These are phyloP conservation scores for Phataginus tricuspis DNA, from an alignment of 2,797 vertebrate species.

Conservation along the genomic window DNA sequence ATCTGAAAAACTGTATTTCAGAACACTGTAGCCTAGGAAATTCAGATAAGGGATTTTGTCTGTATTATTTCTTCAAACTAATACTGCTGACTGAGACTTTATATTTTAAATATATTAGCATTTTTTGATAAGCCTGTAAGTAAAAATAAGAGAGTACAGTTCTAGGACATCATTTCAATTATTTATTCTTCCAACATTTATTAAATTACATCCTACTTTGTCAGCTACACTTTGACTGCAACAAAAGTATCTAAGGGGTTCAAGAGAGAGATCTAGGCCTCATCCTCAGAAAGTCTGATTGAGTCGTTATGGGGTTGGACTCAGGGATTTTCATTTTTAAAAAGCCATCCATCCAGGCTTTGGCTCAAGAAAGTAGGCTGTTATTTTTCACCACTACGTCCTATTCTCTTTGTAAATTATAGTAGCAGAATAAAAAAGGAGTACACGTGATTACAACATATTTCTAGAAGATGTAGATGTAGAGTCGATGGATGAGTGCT, in stretches of 20 bases:
- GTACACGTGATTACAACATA: background rate
- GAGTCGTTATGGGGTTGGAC: background rate
- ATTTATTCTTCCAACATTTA: background rate
- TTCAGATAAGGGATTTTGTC: background rate
- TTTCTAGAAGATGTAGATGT: background rate
- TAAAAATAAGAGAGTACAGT: background rate
- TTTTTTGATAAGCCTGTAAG: background rate
- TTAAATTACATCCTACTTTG: background rate
- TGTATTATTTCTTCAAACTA: background rate
- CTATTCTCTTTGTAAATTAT: background rate
- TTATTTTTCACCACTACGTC: background rate
- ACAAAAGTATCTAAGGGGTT: background rate
- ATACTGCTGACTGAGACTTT: background rate
- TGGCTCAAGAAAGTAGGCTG: slow-evolving; percentile 13
- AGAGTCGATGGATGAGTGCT: background rate
- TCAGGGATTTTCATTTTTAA: slow-evolving; percentile 16
- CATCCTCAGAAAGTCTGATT: background rate
- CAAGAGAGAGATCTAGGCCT: background rate
- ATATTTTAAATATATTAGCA: background rate
- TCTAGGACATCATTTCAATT: background rate
- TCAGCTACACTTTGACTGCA: background rate
- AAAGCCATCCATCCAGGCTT: background rate
- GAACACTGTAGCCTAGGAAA: background rate
- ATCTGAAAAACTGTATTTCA: background rate
- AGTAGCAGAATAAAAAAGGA: background rate